Evolutionary conservation across 2,888 invertebrate species (phyloP).

Genomic region (Agriopis marginaria): DNA sequence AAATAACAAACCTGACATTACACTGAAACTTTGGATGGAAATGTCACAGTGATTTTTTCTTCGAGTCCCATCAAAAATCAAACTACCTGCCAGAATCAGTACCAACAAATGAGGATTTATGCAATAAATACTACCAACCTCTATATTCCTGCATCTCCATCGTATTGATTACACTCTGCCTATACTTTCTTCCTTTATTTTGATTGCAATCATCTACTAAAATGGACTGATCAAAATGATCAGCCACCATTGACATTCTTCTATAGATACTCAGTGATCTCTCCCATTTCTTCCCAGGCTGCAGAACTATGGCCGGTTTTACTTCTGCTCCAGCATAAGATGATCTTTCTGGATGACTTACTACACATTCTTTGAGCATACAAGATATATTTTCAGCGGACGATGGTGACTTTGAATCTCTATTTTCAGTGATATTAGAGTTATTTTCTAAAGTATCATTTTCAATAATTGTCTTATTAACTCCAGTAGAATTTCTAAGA

Average conservation of each 20-base stretch:
- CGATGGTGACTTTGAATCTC: constrained; percentile 12
- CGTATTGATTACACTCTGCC: constrained; percentile 82
- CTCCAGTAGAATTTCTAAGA: constrained; percentile 3
- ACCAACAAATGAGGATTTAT: constrained; percentile 24
- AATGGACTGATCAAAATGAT: constrained; percentile 70
- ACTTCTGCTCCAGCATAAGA: constrained; percentile 47
- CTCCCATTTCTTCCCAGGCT: constrained; percentile 90
- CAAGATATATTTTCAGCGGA: constrained; percentile 53
- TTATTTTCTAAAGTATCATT: neutral
- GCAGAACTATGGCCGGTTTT: constrained; percentile 78
- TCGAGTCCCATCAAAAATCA: constrained; percentile 16
- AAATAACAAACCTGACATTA: constrained; percentile 81
- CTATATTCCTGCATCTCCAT: constrained; percentile 80
- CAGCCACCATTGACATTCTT: constrained; percentile 76
- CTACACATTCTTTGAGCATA: constrained; percentile 39
- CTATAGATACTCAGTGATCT: constrained; percentile 88
- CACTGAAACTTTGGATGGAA: constrained; percentile 82
- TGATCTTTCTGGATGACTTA: constrained; percentile 32
- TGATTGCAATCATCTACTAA: constrained; percentile 73
- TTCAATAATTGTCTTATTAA: constrained; percentile 14
- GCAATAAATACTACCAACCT: constrained; percentile 60
- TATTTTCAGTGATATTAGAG: neutral
- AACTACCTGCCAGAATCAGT: constrained; percentile 40
- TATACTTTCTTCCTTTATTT: constrained; percentile 84
- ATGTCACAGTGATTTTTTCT: constrained; percentile 64